A percentile compares a stretch with the other conserved stretches of the same genome.
phyloP scores from a whole-genome alignment of 2,888 invertebrate species.

The Nymphalis c-album region DNA sequence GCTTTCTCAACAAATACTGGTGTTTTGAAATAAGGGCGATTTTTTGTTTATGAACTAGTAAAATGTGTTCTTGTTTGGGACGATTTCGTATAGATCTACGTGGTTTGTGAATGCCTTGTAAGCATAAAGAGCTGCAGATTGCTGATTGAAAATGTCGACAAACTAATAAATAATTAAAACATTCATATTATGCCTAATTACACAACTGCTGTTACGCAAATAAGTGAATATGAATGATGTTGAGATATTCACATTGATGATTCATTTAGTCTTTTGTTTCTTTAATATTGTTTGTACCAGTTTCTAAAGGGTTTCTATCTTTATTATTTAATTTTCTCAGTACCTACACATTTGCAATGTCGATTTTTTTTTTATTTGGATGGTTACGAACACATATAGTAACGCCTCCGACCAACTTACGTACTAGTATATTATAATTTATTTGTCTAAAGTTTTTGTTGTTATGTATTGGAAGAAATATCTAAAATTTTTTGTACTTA shows the following conservation, averaged over 20 bases:
- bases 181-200: background rate
- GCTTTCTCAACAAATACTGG: constrained; percentile 31
- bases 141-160: background rate
- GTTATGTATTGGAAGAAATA: background rate
- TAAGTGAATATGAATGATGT: background rate
- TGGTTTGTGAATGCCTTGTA: background rate
- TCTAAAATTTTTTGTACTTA: no score
- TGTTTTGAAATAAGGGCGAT: constrained; percentile 33
- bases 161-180: background rate
- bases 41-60: constrained; percentile 21
- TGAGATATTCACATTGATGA: background rate
- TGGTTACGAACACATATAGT: no score
- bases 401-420: no score
- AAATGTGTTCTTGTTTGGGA: constrained; percentile 13
- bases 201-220: background rate
- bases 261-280: background rate
- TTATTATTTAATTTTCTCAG: background rate
- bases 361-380: no score
- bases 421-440: no score
- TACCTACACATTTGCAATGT: no score
- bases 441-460: background rate
- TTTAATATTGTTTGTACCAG: background rate
- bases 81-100: background rate
- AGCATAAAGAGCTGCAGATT: background rate
- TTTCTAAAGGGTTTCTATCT: no score